A percentile compares a stretch with the other conserved stretches of the same genome.
Conservation (phyloP, 2,888 invertebrate species). For the Candidula unifasciata region DNA sequence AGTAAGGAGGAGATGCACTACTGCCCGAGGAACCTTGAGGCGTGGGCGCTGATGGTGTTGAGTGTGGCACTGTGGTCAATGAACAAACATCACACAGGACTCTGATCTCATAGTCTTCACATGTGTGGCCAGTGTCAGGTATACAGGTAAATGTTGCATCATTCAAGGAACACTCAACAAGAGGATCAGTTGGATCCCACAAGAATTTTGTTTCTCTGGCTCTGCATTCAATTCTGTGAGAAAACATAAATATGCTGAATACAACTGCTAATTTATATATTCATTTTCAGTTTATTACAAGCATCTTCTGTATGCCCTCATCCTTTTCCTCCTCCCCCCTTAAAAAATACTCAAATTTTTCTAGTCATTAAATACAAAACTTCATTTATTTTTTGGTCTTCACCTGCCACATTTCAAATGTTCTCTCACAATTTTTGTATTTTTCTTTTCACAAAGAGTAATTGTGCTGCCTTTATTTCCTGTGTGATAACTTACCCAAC, state of each 20-base stretch:
- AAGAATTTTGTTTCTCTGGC: conserved; percentile 13
- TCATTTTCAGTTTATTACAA: background rate
- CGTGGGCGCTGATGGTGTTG: conserved; percentile 54
- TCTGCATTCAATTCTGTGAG: conserved; percentile 47
- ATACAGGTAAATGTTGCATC: conserved; percentile 84
- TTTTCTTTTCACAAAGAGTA: background rate
- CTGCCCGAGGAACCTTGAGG: background rate
- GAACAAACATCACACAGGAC: conserved; percentile 74
- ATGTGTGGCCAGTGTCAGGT: conserved; percentile 67
- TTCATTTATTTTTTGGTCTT: background rate
- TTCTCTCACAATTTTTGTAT: background rate
- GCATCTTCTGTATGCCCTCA: too few species aligned
- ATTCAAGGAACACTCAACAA: conserved; percentile 76
- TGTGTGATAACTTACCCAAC: conserved; percentile 30
- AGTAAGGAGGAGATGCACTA: background rate
- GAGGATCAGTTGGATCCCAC: conserved; percentile 38
- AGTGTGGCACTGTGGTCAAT: conserved; percentile 7
- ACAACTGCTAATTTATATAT: background rate
- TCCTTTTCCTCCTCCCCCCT: too few species aligned
- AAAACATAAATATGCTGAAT: background rate
- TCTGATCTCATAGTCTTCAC: conserved; percentile 75
- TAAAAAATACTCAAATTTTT: background rate
- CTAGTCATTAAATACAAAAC: background rate
- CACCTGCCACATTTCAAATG: background rate
- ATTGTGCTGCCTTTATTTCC: background rate